These are phyloP conservation scores for Myotis myotis DNA, from an alignment of 2,797 vertebrate species.

Conservation along the genomic window DNA sequence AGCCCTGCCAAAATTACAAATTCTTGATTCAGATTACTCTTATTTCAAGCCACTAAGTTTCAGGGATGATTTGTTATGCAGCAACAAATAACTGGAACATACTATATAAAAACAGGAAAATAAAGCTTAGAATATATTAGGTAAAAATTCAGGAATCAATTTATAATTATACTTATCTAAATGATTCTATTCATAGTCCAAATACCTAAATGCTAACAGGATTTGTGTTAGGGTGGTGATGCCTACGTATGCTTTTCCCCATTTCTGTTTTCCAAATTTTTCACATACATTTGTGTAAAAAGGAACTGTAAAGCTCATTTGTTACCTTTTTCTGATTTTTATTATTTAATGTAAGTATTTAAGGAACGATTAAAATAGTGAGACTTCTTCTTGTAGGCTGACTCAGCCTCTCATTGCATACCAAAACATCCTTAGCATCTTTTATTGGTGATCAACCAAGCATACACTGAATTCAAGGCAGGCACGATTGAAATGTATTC, in stretches of 20 bases:
- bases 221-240: constrained; percentile 40
- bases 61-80: constrained; percentile 23
- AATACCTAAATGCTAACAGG: constrained; percentile 23
- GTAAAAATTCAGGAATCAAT: constrained; percentile 28
- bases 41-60: constrained; percentile 51
- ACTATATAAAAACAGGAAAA: constrained; percentile 31
- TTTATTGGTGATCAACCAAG: constrained; percentile 69
- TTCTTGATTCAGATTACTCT: constrained; percentile 55
- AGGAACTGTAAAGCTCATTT: background rate
- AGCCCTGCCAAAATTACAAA: constrained; percentile 37
- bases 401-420: constrained; percentile 56
- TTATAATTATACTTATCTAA: constrained; percentile 50
- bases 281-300: background rate
- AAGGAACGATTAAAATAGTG: constrained; percentile 42
- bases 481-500: constrained; percentile 76
- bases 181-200: background rate
- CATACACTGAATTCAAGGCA: constrained; percentile 59
- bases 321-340: constrained; percentile 33
- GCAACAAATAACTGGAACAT: constrained; percentile 28
- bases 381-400: constrained; percentile 45
- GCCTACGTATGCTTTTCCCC: background rate
- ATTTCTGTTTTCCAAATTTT: constrained; percentile 31
- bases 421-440: constrained; percentile 42
- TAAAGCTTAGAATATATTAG: constrained; percentile 30
- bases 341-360: constrained; percentile 41